These are phyloP conservation scores for Cephalopachus bancanus DNA, from an alignment of 2,797 vertebrate genomes.

Conservation along the genomic window DNA sequence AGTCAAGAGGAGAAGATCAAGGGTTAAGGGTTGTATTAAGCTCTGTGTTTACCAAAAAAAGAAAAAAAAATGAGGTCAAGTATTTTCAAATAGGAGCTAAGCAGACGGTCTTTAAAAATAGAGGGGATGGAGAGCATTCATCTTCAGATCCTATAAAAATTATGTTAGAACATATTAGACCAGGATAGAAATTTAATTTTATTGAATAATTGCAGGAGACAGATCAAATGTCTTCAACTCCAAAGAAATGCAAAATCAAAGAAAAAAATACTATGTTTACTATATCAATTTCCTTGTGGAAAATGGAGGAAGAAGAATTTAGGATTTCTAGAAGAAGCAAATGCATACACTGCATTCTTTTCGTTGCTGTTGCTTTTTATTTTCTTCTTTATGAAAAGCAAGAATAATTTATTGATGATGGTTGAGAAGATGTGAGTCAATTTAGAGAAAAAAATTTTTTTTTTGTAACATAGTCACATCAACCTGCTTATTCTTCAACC, in stretches of 20 bases:
- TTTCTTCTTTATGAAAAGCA: neutral
- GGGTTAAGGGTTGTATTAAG: slow-evolving; percentile 42
- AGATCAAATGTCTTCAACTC: slow-evolving; percentile 53
- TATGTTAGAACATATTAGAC: neutral
- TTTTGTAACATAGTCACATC: neutral
- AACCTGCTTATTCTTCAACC: neutral
- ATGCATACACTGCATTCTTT: neutral
- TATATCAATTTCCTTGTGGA: neutral
- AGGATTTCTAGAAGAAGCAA: slow-evolving; percentile 61
- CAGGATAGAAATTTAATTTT: slow-evolving; percentile 26
- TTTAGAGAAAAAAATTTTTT: slow-evolving; percentile 30
- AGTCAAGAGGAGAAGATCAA: slow-evolving; percentile 66
- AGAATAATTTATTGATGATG: neutral
- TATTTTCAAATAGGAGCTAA: slow-evolving; percentile 54
- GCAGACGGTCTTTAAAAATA: neutral
- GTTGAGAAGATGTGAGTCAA: neutral
- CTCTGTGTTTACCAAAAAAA: neutral
- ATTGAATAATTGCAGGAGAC: slow-evolving; percentile 20
- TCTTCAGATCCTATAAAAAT: neutral
- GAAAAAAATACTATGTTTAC: neutral
- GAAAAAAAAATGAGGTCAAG: neutral
- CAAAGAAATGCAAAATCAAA: neutral
- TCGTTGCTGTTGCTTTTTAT: neutral
- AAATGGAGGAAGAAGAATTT: neutral
- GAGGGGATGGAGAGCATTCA: neutral